Percentiles rank a stretch among this genome's conserved stretches.
These are phyloP conservation scores for Promerops cafer DNA, from an alignment of 2,113 vertebrate genomes.

Conservation along the genomic window DNA sequence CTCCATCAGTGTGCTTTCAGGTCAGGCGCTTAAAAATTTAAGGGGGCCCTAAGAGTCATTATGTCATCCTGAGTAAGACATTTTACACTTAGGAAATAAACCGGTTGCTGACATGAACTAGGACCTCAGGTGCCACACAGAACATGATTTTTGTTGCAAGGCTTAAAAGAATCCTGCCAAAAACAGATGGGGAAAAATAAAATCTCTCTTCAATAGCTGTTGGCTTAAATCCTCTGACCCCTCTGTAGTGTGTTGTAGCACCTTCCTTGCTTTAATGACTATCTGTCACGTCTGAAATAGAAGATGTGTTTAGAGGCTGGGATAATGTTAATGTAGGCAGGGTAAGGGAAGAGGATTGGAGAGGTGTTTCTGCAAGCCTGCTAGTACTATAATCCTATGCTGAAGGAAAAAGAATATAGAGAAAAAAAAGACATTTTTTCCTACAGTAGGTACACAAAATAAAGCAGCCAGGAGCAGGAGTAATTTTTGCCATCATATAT, in stretches of 20 bases:
- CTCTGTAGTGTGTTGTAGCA: neutral
- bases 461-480: neutral
- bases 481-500: neutral
- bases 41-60: neutral
- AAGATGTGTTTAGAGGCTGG: neutral
- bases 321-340: neutral
- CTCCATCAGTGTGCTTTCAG: neutral
- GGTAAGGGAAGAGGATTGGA: neutral
- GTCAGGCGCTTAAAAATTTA: neutral
- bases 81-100: neutral
- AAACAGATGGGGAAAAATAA: fast-evolving
- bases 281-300: neutral
- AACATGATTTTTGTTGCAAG: neutral
- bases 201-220: neutral
- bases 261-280: neutral
- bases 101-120: neutral
- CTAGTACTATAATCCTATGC: neutral
- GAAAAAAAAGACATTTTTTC: neutral
- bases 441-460: neutral
- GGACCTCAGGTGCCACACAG: neutral
- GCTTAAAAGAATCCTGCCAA: neutral
- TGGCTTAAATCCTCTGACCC: neutral
- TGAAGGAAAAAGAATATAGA: neutral
- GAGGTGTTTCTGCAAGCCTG: neutral
- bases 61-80: neutral